Conservation (phyloP, 2,797 vertebrate species). For the Molossus alvarezi region DNA sequence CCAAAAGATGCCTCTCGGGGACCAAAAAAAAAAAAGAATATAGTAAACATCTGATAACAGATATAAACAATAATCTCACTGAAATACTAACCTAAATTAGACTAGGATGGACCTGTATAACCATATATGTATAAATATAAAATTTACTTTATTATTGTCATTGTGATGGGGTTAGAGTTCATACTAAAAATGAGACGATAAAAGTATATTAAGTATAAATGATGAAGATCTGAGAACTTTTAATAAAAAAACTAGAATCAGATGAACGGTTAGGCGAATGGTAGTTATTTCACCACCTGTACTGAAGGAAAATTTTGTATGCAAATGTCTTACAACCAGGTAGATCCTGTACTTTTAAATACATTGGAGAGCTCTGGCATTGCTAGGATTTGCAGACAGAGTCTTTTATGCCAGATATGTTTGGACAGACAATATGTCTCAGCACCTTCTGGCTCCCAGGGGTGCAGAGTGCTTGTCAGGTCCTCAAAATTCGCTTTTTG, state of each 20-base stretch:
- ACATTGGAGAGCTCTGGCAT: neutral
- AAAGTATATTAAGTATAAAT: neutral
- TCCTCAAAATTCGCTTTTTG: conserved; percentile 51
- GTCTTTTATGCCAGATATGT: accelerated
- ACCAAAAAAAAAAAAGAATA: conserved; percentile 48
- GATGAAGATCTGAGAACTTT: conserved; percentile 19
- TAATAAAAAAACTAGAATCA: conserved; percentile 39
- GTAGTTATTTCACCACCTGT: conserved; percentile 42
- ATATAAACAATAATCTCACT: neutral
- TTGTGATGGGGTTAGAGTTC: neutral
- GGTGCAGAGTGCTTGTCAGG: neutral
- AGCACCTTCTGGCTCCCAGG: neutral
- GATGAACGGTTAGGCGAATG: neutral
- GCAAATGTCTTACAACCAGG: neutral
- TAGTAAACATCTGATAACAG: neutral
- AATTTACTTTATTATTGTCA: conserved; percentile 28
- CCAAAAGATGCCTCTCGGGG: neutral
- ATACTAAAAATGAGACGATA: neutral
- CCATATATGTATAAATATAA: neutral
- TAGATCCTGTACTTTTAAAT: neutral
- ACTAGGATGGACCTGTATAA: neutral
- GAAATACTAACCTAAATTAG: conserved; percentile 23
- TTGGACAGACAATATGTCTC: neutral
- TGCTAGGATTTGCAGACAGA: neutral
- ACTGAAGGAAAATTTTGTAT: neutral